Evolutionary conservation across 2,888 invertebrate species (phyloP).

Genomic region (Hedychridium roseum): DNA sequence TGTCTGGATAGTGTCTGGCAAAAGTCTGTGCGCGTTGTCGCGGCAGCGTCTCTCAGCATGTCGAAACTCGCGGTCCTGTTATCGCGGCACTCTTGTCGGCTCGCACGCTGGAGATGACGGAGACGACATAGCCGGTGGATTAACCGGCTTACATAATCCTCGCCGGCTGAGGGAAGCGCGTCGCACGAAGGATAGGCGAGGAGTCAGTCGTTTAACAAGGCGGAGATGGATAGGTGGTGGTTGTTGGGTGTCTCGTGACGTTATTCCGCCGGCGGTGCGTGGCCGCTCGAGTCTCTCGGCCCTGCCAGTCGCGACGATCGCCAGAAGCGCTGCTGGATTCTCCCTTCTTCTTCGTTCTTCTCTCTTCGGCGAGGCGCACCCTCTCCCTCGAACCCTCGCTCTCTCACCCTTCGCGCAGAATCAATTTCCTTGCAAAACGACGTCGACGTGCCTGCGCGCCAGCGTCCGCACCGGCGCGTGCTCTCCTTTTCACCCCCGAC

Average conservation of each 20-base stretch:
- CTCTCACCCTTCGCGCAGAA: constrained; percentile 49
- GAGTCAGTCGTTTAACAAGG: too few species aligned
- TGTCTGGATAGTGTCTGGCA: too few species aligned
- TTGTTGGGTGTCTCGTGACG: background rate
- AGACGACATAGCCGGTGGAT: too few species aligned
- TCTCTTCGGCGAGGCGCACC: constrained; percentile 31
- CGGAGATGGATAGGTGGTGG: too few species aligned
- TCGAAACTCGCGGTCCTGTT: too few species aligned
- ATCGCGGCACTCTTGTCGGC: background rate
- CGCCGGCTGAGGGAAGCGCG: too few species aligned
- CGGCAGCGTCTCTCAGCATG: constrained; percentile 4
- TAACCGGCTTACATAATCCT: too few species aligned
- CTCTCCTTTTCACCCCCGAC: too few species aligned
- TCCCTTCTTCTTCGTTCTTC: background rate
- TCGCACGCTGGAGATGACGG: too few species aligned
- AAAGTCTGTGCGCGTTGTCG: background rate
- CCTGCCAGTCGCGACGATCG: constrained; percentile 29
- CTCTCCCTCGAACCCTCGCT: constrained; percentile 11
- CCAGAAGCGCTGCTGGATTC: background rate
- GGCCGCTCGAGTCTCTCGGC: constrained; percentile 15
- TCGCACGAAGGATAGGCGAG: too few species aligned
- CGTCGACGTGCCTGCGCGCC: constrained; percentile 22
- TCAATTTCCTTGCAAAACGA: constrained; percentile 52
- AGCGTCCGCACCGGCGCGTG: background rate
- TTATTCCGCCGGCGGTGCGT: constrained; percentile 22